Evolutionary conservation across 2,113 vertebrate species (phyloP), one percentile per base, ranked within the genome.

Genomic region (Mugil cephalus): DNA sequence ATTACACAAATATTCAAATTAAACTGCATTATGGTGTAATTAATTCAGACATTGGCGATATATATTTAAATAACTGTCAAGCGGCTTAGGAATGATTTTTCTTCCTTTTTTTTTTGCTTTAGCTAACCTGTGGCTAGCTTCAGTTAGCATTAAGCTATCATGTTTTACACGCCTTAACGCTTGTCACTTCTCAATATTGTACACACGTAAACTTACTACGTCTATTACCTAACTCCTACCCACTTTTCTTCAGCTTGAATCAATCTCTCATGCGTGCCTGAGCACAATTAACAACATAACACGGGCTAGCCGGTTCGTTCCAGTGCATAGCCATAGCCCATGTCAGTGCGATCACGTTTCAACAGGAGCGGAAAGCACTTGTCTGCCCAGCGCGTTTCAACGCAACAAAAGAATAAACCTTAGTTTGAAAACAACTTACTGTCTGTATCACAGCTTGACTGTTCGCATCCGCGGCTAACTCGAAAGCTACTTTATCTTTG

Each of bases 81-180:
- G 4, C 2, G 3, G n/a, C 10, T 34, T 10, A 4, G 0, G 45
- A 61, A n/a, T n/a, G n/a, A n/a, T n/a, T n/a, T n/a, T n/a, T n/a
- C n/a, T n/a, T n/a, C n/a, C n/a, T n/a, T 69, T 39, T 0, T 8
- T 3, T 30, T 9, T 7, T 54, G 43, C 4, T 8, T 7, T 21
- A 30, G 38, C 10, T 50, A 47, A 45, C 56, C 39, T 62, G 18
- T 12, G 73, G 58, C 10, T 72, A 75, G 69, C 61, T 62, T 30
- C 50, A 45, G 45, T 66, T 82, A 81, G 78, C 81, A 69, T 82
- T 50, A 52, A 30, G 17, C 46, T 40, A 48, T 21, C 12, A 51
- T 35, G 12, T 59, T 30, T 35, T 11, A 61, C 3, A 65, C 10
- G 14, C 14, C 11, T n/a, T 38, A 53, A 54, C 13, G 1, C 40